Conservation (phyloP, 2,888 invertebrate genomes). For the Stenodera caucasica region DNA sequence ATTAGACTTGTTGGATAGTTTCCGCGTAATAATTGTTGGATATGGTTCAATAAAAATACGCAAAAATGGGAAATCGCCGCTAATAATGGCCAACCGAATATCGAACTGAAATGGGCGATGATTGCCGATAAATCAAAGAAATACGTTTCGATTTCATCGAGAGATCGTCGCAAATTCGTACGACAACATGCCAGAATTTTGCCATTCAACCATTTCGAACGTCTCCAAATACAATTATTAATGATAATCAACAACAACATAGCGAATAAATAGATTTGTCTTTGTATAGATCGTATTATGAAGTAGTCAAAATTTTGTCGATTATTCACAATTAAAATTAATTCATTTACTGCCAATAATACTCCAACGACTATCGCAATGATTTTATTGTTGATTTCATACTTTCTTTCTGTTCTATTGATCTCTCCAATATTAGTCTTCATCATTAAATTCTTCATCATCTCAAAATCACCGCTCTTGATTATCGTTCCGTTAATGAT, state of each 20-base stretch:
- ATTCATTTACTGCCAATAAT: no score
- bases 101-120: neutral
- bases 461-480: neutral
- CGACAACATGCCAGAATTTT: neutral
- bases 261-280: no score
- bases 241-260: neutral
- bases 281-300: neutral
- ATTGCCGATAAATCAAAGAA: neutral
- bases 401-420: no score
- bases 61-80: neutral
- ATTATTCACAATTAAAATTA: neutral
- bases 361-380: no score
- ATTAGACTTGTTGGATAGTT: no score
- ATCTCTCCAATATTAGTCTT: no score
- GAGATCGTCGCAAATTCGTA: neutral
- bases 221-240: neutral
- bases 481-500: neutral
- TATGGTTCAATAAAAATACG: neutral
- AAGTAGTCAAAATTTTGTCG: neutral
- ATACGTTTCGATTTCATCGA: neutral
- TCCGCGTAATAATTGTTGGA: neutral
- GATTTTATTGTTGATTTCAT: no score
- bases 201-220: neutral
- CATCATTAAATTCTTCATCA: neutral
- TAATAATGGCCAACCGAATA: neutral